These are phyloP conservation scores for Microcebus jonahi DNA, from an alignment of 2,113 vertebrate genomes.

Conservation along the genomic window DNA sequence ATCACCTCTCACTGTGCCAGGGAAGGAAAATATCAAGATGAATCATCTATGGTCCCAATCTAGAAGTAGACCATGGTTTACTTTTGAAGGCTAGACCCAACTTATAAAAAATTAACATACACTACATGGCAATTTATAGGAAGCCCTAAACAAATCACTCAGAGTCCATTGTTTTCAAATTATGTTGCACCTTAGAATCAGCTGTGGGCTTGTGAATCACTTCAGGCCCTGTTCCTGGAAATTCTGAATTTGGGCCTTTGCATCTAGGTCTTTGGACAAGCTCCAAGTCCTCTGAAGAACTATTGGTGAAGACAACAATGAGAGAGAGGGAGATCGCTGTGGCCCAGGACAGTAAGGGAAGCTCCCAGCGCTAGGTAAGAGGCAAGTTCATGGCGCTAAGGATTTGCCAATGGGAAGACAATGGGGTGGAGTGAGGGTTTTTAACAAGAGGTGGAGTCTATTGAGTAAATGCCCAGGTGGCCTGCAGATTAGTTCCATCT, in stretches of 20 bases:
- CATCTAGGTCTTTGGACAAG: not conserved
- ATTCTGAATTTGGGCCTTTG: not conserved
- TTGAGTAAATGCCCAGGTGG: not conserved
- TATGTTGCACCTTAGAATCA: not conserved
- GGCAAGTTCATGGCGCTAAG: not conserved
- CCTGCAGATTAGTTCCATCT: not conserved
- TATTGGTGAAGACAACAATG: not conserved
- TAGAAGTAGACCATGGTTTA: not conserved
- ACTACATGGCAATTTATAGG: not conserved
- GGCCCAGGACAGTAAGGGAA: not conserved
- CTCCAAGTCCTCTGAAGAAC: not conserved
- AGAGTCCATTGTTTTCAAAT: not conserved
- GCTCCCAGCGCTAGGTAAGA: not conserved
- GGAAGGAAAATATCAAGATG: conserved; percentile 1
- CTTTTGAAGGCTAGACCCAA: not conserved
- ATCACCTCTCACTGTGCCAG: not conserved
- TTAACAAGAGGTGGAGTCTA: not conserved
- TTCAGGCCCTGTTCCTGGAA: not conserved
- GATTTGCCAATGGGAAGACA: not conserved
- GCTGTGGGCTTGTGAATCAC: not conserved
- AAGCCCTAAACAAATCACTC: not conserved
- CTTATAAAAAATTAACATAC: not conserved
- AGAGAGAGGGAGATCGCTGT: not conserved
- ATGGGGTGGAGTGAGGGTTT: not conserved
- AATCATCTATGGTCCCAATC: not conserved